Conservation (phyloP, 2,113 vertebrate genomes). For the Lethenteron camtschaticum region DNA sequence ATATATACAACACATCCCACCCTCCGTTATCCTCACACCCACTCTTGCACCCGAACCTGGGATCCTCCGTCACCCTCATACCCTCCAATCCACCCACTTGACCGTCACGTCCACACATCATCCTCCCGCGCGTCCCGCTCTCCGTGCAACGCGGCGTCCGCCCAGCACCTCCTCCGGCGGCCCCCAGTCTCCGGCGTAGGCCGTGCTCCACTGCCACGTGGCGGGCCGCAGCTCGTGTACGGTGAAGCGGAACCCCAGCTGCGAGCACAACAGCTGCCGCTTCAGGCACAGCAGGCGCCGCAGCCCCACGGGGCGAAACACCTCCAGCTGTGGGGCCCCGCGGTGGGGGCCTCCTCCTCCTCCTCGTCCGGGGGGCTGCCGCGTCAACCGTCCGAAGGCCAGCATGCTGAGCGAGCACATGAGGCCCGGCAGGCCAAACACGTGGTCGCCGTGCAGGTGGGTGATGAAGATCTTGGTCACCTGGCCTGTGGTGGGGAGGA, state of each 20-base stretch:
- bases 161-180: too few relatives aligned
- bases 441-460: constrained; percentile 69
- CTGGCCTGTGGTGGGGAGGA: constrained; percentile 24
- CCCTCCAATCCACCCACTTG: too few relatives aligned
- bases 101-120: too few relatives aligned
- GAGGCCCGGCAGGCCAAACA: constrained; percentile 71
- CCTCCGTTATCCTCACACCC: too few relatives aligned
- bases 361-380: too few relatives aligned
- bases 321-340: constrained; percentile 27
- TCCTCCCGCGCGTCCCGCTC: too few relatives aligned
- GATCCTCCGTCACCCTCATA: too few relatives aligned
- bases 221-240: constrained; percentile 64
- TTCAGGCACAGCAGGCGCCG: constrained; percentile 33
- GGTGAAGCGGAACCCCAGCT: constrained; percentile 44
- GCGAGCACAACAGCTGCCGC: constrained; percentile 44
- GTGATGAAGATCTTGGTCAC: constrained; percentile 84
- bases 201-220: constrained; percentile 28
- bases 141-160: too few relatives aligned
- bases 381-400: constrained; percentile 8
- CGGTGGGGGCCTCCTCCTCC: constrained; percentile 11
- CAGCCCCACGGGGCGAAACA: constrained; percentile 53
- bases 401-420: constrained; percentile 67
- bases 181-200: too few relatives aligned
- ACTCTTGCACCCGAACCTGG: too few relatives aligned
- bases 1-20: too few relatives aligned